phyloP scores from a whole-genome alignment of 2,113 vertebrate genomes.

The Coracopsis vasa region DNA sequence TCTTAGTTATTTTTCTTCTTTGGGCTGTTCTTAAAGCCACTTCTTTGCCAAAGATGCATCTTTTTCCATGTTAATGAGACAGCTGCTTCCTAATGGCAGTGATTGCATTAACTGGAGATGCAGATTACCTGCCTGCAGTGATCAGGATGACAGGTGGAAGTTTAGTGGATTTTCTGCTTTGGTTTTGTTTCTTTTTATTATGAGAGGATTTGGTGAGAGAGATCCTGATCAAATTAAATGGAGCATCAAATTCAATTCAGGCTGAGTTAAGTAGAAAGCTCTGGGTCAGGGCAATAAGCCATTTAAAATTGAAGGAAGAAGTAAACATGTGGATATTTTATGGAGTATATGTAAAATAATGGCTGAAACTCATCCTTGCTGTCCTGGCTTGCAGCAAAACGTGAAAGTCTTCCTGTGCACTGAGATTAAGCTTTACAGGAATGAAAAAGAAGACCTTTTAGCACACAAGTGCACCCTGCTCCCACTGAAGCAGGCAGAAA shows the following conservation, averaged over 20 bases:
- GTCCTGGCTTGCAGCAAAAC: background rate
- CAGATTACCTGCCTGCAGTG: slow-evolving; percentile 1
- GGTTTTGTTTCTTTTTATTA: background rate
- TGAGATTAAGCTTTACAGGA: background rate
- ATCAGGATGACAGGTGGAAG: background rate
- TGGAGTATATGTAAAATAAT: background rate
- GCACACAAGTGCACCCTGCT: background rate
- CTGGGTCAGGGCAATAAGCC: background rate
- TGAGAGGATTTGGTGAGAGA: background rate
- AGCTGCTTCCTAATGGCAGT: background rate
- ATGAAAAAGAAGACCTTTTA: background rate
- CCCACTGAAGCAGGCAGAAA: background rate
- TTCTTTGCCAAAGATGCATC: background rate
- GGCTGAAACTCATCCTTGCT: background rate
- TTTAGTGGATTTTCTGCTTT: background rate
- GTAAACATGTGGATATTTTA: background rate
- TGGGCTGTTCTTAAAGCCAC: background rate
- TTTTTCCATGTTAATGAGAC: background rate
- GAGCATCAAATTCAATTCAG: slow-evolving; percentile 33
- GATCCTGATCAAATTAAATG: slow-evolving; percentile 19
- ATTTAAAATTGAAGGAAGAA: background rate
- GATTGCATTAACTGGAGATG: background rate
- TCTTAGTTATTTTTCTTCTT: background rate
- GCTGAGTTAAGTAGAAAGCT: background rate
- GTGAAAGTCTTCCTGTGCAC: background rate